A percentile compares a stretch with the other conserved stretches of the same genome.
Evolutionary conservation across 2,113 vertebrate species (phyloP).

Genomic region (Nicator chloris): DNA sequence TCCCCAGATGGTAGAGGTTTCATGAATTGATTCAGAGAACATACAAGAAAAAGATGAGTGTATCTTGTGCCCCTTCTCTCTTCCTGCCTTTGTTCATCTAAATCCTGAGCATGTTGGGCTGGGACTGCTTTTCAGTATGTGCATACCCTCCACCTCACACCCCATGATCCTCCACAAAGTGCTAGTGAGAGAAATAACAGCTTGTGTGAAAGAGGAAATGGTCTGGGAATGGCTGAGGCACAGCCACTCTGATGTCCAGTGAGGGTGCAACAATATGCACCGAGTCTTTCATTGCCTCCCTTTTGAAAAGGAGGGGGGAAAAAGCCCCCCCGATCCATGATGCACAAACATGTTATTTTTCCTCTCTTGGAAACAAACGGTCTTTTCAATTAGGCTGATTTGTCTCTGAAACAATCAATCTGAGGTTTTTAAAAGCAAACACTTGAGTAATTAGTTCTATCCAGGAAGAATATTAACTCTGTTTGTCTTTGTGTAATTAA

Average conservation of each 20-base stretch:
- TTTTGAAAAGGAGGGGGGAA: background rate
- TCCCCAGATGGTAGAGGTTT: background rate
- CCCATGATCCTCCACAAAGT: background rate
- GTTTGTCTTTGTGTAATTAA: constrained; percentile 80
- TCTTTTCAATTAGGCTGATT: constrained; percentile 76
- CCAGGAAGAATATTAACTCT: constrained; percentile 78
- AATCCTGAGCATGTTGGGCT: background rate
- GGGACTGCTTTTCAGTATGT: background rate
- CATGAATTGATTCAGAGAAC: background rate
- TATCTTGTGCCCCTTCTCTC: background rate
- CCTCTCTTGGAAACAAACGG: constrained; percentile 60
- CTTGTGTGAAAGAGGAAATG: background rate
- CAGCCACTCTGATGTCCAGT: background rate
- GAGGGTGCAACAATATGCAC: background rate
- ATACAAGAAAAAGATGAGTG: background rate
- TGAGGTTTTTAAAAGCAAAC: constrained; percentile 75
- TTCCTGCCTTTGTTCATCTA: background rate
- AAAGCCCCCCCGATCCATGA: background rate
- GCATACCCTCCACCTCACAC: background rate
- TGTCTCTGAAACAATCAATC: constrained; percentile 72
- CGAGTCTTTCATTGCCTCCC: background rate
- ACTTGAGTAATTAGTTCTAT: constrained; percentile 77
- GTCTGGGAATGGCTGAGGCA: background rate
- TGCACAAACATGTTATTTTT: constrained; percentile 12
- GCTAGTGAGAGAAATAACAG: background rate